Evolutionary conservation across 1,140 invertebrate species (phyloP), one percentile per base, ranked within the genome.

Genomic region (Oedothorax gibbosus): DNA sequence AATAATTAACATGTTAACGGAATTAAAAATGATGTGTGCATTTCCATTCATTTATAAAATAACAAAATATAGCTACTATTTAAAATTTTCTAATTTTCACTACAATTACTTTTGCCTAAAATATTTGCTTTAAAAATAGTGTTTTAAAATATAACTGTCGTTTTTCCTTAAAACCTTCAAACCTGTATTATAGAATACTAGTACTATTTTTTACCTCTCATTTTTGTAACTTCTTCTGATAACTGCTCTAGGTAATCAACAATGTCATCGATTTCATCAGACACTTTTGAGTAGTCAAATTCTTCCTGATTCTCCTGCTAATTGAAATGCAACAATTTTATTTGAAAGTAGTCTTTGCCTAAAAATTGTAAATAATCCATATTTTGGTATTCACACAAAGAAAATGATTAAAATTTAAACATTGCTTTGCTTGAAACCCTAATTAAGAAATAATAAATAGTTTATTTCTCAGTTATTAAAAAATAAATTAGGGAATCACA

Each of bases 231-330:
- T 71, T 71, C 78, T 50, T 69, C 56, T 56, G 53, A n/a, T 18
- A 81, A 20, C 50, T 71, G 49, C 10, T 81, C 78, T 11, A 81
- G 65, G 8, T 81, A 57, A 18, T 81, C 78, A n/a, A 49, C 50
- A 15, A 81, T 81, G 4, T 53, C 66, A 56, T 81, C 78, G n/a
- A 49, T 69, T 71, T 81, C 78, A 71, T 81, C 78, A 10, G 66
- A 69, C 71, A 81, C 71, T 81, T 69, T 81, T 50, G 78, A 81
- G 49, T 71, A 81, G 57, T 60, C 50, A 71, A 81, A 81, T 60
- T 81, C 78, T 15, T 81, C 66, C n/a, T 20, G 9, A 66, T 54
- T 79, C n/a, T 79, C 76, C 76, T 66, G 15, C 15, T 0, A 21
- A 60, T 60, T 65, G 50, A 35, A 21, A n/a, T 73, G 51, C 8